phyloP scores from a whole-genome alignment of 2,113 vertebrate species.

The Varanus komodoensis region DNA sequence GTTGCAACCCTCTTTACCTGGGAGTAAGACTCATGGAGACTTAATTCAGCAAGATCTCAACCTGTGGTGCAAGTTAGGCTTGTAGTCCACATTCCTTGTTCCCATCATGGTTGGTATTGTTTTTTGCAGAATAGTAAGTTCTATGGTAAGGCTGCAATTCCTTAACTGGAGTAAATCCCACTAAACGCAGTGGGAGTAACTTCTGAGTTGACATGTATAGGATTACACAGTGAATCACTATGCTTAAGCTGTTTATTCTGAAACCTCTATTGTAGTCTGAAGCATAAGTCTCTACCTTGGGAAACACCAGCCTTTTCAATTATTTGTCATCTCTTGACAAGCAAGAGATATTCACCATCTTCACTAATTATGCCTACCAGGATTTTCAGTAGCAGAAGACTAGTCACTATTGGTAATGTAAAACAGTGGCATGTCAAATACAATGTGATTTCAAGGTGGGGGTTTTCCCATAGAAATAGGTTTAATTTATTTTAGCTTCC shows the following conservation, averaged over 20 bases:
- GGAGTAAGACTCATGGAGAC: too few species aligned
- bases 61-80: conserved; percentile 45
- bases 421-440: conserved; percentile 50
- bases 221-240: not conserved
- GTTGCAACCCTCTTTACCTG: too few species aligned
- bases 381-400: conserved; percentile 45
- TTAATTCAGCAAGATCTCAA: not conserved
- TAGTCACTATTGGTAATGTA: conserved; percentile 45
- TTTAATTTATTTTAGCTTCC: conserved; percentile 48
- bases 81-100: not conserved
- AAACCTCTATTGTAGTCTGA: not conserved
- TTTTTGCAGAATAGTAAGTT: not conserved
- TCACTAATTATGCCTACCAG: conserved; percentile 51
- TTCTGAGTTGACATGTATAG: not conserved
- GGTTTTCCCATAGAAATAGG: conserved; percentile 31
- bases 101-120: not conserved
- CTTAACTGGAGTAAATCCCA: not conserved
- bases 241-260: not conserved
- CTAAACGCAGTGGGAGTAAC: not conserved
- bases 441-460: conserved; percentile 21
- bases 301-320: conserved; percentile 16
- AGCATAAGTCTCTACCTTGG: conserved; percentile 9
- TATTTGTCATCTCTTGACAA: conserved; percentile 36
- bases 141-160: not conserved
- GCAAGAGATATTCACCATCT: conserved; percentile 21